Base-by-base conservation (phyloP, 2,888 invertebrate genomes). In the Atrina japonica region DNA sequence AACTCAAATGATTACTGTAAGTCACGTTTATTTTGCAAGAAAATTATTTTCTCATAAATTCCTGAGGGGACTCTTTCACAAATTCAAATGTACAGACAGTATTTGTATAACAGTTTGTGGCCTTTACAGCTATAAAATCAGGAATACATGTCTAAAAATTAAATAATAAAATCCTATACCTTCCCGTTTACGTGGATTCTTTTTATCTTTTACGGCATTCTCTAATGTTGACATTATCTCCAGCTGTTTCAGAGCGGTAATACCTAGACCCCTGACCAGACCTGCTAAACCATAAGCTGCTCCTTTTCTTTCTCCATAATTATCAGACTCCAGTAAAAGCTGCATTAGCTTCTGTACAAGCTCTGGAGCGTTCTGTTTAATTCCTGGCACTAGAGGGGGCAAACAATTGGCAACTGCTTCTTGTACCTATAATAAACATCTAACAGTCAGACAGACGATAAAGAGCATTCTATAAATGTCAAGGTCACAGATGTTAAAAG, bases 231-330 rank as follows among this genome's bases (percentile, higher is more conserved):
- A 95, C 96, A 99, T 98, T 49, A 99, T 97, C 83, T 98, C 97
- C 53, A 97, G 93, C 86, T 99, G 97, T 88, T 98, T 99, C 65
- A 99, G 92, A 0, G 97, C 96, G 41, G 98, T 92, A 79, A 99
- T 98, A 25, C 99, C 99, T 89, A 99, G 94, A 0, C 99, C 99
- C 91, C 99, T 98, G 65, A 99, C 96, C 45, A 93, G 86, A 1
- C 99, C 99, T 0, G 99, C 99, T 67, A 99, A 93, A 14, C 99
- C 98, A 89, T 98, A 98, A 0, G 99, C 98, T 0, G 99, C 99
- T 14, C 99, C 99, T 43, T 83, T 84, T 30, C 90, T 80, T 77
- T 90, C 89, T 11, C 88, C 90, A 66, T 88, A 90, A 64, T 87
- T 88, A 47, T 89, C 88, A 1, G 89, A 88, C 66, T 88, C 87